Percentiles rank a stretch among this genome's conserved stretches.
These are phyloP conservation scores for Leucania comma DNA, from an alignment of 2,888 invertebrate species.

Conservation along the genomic window DNA sequence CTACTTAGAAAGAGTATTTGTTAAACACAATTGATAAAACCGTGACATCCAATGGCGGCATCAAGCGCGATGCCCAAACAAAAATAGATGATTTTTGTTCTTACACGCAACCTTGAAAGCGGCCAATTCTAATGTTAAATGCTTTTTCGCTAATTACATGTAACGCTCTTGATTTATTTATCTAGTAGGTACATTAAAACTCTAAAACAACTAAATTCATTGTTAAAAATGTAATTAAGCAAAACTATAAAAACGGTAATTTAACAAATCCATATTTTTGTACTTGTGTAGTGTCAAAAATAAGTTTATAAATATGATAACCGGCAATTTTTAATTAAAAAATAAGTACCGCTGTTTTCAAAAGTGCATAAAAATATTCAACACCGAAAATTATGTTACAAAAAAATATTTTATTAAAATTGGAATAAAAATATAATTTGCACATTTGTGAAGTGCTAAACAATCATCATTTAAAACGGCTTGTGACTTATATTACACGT, in stretches of 20 bases:
- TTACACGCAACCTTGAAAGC: conserved; percentile 43
- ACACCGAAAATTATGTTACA: not conserved
- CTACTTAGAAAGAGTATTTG: not conserved
- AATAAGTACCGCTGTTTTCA: not conserved
- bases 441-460: not conserved
- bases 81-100: conserved; percentile 49
- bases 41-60: conserved; percentile 24
- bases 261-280: too few species aligned
- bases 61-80: conserved; percentile 14
- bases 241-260: not conserved
- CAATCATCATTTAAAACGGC: conserved; percentile 17
- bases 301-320: too few species aligned
- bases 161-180: conserved; percentile 23
- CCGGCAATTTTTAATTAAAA: too few species aligned
- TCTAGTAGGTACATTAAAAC: not conserved
- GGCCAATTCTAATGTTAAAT: conserved; percentile 37
- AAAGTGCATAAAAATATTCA: not conserved
- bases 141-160: conserved; percentile 51
- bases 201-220: not conserved
- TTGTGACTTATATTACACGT: conserved; percentile 48
- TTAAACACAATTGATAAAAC: conserved; percentile 37
- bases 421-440: not conserved
- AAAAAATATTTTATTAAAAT: not conserved
- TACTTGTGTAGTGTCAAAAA: too few species aligned
- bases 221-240: not conserved